Percentiles rank a stretch among this genome's conserved stretches.
Conservation (phyloP, 2,113 vertebrate species). For the Cyprinodon variegatus region DNA sequence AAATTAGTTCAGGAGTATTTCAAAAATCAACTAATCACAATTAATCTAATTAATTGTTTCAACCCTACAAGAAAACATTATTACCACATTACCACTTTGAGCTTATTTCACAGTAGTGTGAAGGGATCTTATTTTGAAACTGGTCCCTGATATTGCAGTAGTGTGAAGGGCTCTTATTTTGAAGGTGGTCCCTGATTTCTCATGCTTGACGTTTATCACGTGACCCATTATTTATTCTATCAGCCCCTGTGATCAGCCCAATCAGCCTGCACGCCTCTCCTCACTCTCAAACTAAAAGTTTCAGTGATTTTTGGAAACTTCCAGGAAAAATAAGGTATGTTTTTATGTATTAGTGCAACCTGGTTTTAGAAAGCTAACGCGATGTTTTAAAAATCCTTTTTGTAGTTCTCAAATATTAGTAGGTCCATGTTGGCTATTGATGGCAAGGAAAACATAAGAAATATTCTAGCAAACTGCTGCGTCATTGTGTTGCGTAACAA, state of each 20-base stretch:
- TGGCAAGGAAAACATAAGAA: neutral
- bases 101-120: neutral
- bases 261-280: neutral
- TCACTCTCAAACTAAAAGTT: neutral
- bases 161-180: conserved; percentile 49
- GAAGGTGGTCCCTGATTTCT: neutral
- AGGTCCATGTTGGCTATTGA: neutral
- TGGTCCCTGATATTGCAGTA: neutral
- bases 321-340: neutral
- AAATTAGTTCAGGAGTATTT: too few species aligned
- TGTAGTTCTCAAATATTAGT: neutral
- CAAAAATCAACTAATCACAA: too few species aligned
- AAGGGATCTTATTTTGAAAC: conserved; percentile 52
- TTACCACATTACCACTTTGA: neutral
- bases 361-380: neutral
- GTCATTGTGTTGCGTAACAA: conserved; percentile 24
- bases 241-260: neutral
- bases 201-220: neutral
- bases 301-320: neutral
- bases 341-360: neutral
- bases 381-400: neutral
- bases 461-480: neutral
- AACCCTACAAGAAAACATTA: neutral
- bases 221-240: neutral
- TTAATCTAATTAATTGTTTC: too few species aligned